Evolutionary conservation across 2,888 invertebrate genomes (phyloP).

Genomic region (Trichacis sp.): DNA sequence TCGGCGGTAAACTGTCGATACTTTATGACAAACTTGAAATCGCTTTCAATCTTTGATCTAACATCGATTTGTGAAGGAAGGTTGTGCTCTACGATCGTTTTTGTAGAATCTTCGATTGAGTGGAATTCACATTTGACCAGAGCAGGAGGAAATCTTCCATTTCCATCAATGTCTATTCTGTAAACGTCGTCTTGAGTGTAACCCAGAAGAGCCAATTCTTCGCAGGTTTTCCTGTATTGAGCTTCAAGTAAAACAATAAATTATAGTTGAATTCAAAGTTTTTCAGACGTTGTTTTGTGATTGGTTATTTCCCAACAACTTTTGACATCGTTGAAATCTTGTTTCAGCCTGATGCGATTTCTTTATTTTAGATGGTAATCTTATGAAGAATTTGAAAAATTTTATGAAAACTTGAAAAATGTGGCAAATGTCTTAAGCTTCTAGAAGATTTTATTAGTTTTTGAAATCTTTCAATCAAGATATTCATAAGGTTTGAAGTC

Average conservation of each 20-base stretch:
- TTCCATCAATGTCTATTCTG: conserved; percentile 93
- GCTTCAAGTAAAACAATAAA: conserved; percentile 70
- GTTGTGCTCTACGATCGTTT: conserved; percentile 91
- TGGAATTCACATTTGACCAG: conserved; percentile 94
- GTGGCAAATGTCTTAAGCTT: no score
- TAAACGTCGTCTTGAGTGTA: conserved; percentile 92
- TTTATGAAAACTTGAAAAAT: no score
- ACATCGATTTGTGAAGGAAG: conserved; percentile 91
- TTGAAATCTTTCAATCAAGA: no score
- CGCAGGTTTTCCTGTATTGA: conserved; percentile 90
- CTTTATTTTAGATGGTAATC: no score
- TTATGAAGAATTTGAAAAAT: background rate
- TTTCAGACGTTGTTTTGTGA: no score
- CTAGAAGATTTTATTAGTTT: no score
- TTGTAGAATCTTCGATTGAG: conserved; percentile 85
- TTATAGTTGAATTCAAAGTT: background rate
- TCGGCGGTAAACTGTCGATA: conserved; percentile 91
- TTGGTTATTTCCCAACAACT: no score
- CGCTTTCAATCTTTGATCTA: conserved; percentile 80
- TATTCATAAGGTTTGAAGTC: no score
- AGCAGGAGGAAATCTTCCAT: conserved; percentile 91
- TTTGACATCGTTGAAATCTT: no score
- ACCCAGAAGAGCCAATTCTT: conserved; percentile 89
- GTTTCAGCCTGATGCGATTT: no score
- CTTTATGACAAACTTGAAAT: conserved; percentile 87